These are phyloP conservation scores for Agriopis marginaria DNA, from an alignment of 2,888 invertebrate genomes.

Conservation along the genomic window DNA sequence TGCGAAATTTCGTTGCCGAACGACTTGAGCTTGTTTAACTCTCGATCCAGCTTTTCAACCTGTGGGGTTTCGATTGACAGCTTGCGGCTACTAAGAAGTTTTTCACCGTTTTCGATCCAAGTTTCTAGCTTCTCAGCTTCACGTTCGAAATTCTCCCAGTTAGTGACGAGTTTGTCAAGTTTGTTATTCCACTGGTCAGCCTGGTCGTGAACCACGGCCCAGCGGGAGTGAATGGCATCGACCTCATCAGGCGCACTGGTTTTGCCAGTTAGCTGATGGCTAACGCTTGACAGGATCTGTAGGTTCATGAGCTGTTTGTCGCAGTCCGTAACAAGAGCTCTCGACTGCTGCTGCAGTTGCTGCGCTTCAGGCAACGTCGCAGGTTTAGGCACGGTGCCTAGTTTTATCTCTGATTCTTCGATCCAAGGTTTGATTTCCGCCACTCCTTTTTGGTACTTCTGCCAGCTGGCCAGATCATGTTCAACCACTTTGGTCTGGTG, in stretches of 20 bases:
- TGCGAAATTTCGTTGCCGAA: conserved; percentile 94
- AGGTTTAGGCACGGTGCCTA: conserved; percentile 91
- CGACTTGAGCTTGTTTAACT: conserved; percentile 91
- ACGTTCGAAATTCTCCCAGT: conserved; percentile 93
- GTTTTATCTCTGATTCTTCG: conserved; percentile 94
- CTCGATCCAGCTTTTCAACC: conserved; percentile 91
- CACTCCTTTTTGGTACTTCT: conserved; percentile 92
- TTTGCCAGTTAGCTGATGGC: conserved; percentile 91
- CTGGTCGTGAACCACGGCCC: conserved; percentile 93
- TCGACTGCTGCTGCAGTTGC: conserved; percentile 90
- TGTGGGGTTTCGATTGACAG: conserved; percentile 89
- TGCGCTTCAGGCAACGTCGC: conserved; percentile 93
- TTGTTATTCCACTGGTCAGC: conserved; percentile 92
- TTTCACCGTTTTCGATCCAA: conserved; percentile 91
- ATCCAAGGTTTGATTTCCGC: conserved; percentile 95
- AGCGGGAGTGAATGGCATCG: conserved; percentile 93
- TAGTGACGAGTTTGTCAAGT: conserved; percentile 91
- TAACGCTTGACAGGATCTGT: conserved; percentile 90
- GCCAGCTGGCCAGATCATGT: conserved; percentile 94
- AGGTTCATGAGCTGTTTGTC: conserved; percentile 91
- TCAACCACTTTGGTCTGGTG: conserved; percentile 91
- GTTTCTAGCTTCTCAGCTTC: conserved; percentile 91
- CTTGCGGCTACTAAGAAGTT: conserved; percentile 85
- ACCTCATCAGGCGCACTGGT: conserved; percentile 93
- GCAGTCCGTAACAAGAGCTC: conserved; percentile 91